These are phyloP conservation scores for Heliconius hewitsoni DNA, from an alignment of 1,140 invertebrate species.

Conservation along the genomic window DNA sequence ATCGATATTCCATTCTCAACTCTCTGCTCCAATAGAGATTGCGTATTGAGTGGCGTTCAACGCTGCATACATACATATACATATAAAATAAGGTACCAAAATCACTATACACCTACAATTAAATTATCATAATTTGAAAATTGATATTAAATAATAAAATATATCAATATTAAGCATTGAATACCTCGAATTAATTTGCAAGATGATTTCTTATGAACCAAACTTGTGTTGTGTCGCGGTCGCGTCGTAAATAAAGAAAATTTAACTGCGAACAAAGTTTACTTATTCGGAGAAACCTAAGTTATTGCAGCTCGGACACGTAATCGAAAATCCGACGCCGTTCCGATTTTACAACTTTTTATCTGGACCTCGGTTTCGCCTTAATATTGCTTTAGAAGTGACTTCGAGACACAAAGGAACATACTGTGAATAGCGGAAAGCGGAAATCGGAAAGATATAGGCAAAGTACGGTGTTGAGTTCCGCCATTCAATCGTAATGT, in stretches of 20 bases:
- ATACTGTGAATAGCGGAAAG: background rate
- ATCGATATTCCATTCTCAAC: no score
- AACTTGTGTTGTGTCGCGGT: slow-evolving; percentile 20
- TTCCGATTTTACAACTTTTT: slow-evolving; percentile 39
- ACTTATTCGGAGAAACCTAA: slow-evolving; percentile 45
- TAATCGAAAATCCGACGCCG: slow-evolving; percentile 39
- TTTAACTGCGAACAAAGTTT: slow-evolving; percentile 35
- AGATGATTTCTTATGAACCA: slow-evolving; percentile 17
- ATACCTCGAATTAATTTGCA: slow-evolving; percentile 29
- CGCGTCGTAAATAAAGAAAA: slow-evolving; percentile 40
- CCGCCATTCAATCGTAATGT: no score
- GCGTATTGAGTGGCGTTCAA: no score
- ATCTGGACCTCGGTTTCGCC: slow-evolving; percentile 28
- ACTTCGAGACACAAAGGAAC: background rate
- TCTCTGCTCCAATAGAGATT: no score
- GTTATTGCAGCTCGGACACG: slow-evolving; percentile 37
- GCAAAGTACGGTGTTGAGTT: no score
- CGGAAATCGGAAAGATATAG: background rate
- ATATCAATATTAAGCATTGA: slow-evolving; percentile 17
- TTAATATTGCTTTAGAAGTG: background rate
- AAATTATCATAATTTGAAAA: slow-evolving; percentile 7
- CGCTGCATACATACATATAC: no score
- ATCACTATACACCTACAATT: background rate
- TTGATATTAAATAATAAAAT: slow-evolving; percentile 15
- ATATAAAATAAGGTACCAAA: no score